Evolutionary conservation across 2,888 invertebrate species (phyloP).

Genomic region (Cybosia mesomella): DNA sequence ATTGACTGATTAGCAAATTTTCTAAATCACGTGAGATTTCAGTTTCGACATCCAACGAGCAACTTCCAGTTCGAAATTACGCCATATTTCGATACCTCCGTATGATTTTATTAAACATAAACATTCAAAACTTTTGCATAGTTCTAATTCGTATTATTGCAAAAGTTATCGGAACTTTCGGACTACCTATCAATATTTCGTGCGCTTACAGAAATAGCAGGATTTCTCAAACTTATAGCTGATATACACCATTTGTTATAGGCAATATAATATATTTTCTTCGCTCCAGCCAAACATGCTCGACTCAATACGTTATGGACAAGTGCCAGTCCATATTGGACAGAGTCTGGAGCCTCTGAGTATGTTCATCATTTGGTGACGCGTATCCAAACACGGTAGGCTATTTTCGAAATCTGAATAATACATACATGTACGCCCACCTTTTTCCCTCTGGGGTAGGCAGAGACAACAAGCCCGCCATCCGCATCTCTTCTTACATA

Average conservation of each 20-base stretch:
- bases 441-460: too few relatives aligned
- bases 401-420: too few relatives aligned
- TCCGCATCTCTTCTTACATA: too few relatives aligned
- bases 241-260: neutral
- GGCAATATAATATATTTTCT: neutral
- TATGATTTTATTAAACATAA: slow-evolving; percentile 1
- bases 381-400: too few relatives aligned
- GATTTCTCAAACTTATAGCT: neutral
- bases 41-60: neutral
- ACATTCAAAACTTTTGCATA: slow-evolving; percentile 1
- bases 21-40: neutral
- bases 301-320: too few relatives aligned
- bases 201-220: slow-evolving; percentile 1
- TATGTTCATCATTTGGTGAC: too few relatives aligned
- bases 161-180: neutral
- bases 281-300: too few relatives aligned
- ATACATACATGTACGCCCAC: too few relatives aligned
- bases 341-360: too few relatives aligned
- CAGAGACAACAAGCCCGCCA: too few relatives aligned
- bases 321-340: too few relatives aligned
- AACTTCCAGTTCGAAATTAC: neutral
- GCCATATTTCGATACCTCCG: neutral
- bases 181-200: slow-evolving; percentile 1
- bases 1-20: neutral
- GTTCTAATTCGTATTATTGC: slow-evolving; percentile 13